phyloP scores from a whole-genome alignment of 2,113 vertebrate species.

The Nothocercus julius region DNA sequence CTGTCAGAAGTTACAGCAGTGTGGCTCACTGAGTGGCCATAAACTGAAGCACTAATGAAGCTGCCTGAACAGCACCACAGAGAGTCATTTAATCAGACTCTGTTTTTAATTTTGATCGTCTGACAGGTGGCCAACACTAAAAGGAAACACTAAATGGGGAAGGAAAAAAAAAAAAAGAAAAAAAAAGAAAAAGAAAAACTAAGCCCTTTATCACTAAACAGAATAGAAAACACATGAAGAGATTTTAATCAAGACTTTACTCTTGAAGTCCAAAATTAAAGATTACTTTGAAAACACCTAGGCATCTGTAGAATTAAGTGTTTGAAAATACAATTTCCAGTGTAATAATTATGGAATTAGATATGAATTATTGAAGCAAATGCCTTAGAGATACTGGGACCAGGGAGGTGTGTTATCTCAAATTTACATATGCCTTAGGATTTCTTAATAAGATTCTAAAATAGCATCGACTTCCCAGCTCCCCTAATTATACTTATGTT shows the following conservation, averaged over 20 bases:
- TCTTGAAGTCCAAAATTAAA: slow-evolving; percentile 38
- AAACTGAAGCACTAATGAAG: slow-evolving; percentile 73
- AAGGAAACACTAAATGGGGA: neutral
- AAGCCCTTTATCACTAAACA: neutral
- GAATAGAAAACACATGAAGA: slow-evolving; percentile 30
- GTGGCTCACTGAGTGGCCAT: slow-evolving; percentile 46
- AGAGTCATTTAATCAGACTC: slow-evolving; percentile 72
- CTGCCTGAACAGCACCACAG: slow-evolving; percentile 66
- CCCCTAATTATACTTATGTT: neutral
- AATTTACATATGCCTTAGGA: slow-evolving; percentile 46
- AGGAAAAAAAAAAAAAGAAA: neutral
- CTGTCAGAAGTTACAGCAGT: slow-evolving; percentile 63
- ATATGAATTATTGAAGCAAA: slow-evolving; percentile 62
- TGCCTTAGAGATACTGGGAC: neutral
- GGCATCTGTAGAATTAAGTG: slow-evolving; percentile 6
- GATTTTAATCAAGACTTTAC: slow-evolving; percentile 60
- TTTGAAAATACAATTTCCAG: slow-evolving; percentile 35
- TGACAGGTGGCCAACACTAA: slow-evolving; percentile 66
- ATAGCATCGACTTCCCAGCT: slow-evolving; percentile 3
- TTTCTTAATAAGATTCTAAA: slow-evolving; percentile 43
- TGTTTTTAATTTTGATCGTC: slow-evolving; percentile 64
- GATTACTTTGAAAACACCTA: slow-evolving; percentile 53
- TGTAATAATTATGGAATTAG: slow-evolving; percentile 68
- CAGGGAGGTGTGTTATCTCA: slow-evolving; percentile 47
- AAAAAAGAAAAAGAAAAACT: neutral